phyloP scores from a whole-genome alignment of 2,888 invertebrate species.

The Corythucha ciliata region DNA sequence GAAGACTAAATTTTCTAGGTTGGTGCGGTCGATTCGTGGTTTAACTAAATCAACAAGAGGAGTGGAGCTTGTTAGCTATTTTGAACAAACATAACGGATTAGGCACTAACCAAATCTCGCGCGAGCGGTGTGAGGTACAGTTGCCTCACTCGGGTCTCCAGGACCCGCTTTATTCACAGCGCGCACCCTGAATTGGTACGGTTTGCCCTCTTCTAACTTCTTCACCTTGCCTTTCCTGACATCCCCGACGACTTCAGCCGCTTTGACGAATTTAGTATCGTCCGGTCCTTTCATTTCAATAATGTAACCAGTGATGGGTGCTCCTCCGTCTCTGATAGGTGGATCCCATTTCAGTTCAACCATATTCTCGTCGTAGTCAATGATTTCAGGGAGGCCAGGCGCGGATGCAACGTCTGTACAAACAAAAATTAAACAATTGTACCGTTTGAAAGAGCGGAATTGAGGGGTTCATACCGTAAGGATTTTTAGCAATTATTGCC shows the following conservation, averaged over 20 bases:
- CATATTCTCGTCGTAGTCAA: conserved; percentile 84
- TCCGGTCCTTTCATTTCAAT: conserved; percentile 89
- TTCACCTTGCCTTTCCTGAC: conserved; percentile 78
- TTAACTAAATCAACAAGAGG: conserved; percentile 56
- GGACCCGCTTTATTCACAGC: conserved; percentile 93
- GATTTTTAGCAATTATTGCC: conserved; percentile 90
- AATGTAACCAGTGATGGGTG: conserved; percentile 83
- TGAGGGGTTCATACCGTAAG: conserved; percentile 56
- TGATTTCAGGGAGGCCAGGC: conserved; percentile 82
- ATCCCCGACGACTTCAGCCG: conserved; percentile 73
- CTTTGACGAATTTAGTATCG: conserved; percentile 73
- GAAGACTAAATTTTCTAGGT: conserved; percentile 70
- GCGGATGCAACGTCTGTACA: conserved; percentile 64
- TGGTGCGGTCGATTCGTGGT: conserved; percentile 86
- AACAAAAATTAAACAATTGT: conserved; percentile 18
- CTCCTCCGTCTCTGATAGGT: conserved; percentile 81
- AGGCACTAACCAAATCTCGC: conserved; percentile 62
- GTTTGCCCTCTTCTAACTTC: conserved; percentile 84
- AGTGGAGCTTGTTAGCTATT: conserved; percentile 20
- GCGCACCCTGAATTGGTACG: conserved; percentile 89
- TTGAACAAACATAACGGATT: not conserved
- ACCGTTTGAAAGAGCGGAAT: not conserved
- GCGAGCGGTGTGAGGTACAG: conserved; percentile 84
- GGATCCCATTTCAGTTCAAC: conserved; percentile 86
- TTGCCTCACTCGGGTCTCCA: conserved; percentile 84